Evolutionary conservation across 2,888 invertebrate species (phyloP).

Genomic region (Diarsia mendica): DNA sequence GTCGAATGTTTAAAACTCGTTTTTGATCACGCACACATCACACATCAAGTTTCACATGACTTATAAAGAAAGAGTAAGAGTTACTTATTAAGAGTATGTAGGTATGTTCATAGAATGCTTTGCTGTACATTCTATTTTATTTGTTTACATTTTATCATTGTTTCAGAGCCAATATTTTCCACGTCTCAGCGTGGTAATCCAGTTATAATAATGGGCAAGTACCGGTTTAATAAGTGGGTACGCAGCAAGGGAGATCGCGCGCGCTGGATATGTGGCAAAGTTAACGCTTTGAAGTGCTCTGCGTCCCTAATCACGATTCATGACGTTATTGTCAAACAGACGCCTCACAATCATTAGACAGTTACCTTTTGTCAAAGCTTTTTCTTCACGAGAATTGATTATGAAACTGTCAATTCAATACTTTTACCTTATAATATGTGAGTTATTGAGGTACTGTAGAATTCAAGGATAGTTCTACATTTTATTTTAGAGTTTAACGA

Average conservation of each 20-base stretch:
- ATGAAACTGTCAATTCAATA: background rate
- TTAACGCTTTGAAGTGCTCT: slow-evolving; percentile 72
- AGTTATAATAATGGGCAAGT: slow-evolving; percentile 72
- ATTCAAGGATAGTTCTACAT: background rate
- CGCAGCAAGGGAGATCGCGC: slow-evolving; percentile 72
- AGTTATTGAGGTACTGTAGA: background rate
- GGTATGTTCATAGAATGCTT: background rate
- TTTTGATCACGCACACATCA: too few species aligned
- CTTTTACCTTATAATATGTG: too few species aligned
- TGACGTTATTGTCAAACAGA: slow-evolving; percentile 70
- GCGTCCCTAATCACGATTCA: slow-evolving; percentile 72
- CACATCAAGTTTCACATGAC: too few species aligned
- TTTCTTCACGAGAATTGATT: background rate
- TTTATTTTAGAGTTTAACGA: background rate
- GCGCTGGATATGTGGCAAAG: slow-evolving; percentile 79
- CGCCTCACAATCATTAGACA: slow-evolving; percentile 77
- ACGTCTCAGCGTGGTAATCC: slow-evolving; percentile 73
- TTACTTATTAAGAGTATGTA: background rate
- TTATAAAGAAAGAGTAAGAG: too few species aligned
- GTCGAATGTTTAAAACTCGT: too few species aligned
- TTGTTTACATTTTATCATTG: background rate
- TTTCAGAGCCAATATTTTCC: slow-evolving; percentile 54
- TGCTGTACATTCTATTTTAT: background rate
- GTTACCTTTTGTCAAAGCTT: background rate
- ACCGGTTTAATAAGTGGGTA: slow-evolving; percentile 76